phyloP scores from a whole-genome alignment of 2,113 vertebrate species.

The Cyprinodon tularosa region DNA sequence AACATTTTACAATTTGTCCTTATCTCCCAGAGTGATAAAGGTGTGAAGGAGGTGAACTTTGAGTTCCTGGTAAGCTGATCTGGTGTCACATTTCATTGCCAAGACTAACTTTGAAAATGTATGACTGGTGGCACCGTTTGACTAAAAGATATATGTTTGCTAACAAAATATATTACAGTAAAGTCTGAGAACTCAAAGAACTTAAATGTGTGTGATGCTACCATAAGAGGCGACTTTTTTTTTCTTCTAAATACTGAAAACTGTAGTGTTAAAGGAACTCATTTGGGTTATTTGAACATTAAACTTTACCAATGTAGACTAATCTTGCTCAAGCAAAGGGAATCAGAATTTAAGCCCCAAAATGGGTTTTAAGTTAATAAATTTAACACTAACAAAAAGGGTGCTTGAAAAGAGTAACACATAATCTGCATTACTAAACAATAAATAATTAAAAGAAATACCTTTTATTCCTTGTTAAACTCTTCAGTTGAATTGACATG shows the following conservation, averaged over 20 bases:
- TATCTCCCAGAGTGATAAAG: slow-evolving; percentile 23
- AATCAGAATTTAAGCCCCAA: too few species aligned
- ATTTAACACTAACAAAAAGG: too few species aligned
- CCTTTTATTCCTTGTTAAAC: too few species aligned
- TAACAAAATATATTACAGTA: background rate
- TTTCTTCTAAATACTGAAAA: background rate
- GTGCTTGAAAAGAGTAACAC: too few species aligned
- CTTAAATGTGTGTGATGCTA: background rate
- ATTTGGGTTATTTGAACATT: background rate
- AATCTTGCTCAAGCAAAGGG: too few species aligned
- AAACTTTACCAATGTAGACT: background rate
- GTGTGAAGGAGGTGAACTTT: slow-evolving; percentile 45
- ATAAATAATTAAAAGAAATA: too few species aligned
- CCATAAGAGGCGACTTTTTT: background rate
- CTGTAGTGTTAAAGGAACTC: background rate
- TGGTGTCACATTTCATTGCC: slow-evolving; percentile 21
- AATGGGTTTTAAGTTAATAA: too few species aligned
- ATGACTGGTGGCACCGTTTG: slow-evolving; percentile 9
- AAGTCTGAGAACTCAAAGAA: background rate
- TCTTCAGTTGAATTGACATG: too few species aligned
- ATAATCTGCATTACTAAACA: too few species aligned
- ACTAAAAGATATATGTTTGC: slow-evolving; percentile 1
- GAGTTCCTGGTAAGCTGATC: slow-evolving; percentile 13
- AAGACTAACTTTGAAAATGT: slow-evolving; percentile 10
- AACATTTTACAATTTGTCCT: background rate